These are phyloP conservation scores for Hydropsyche betteni DNA, from an alignment of 2,888 invertebrate species.

Conservation along the genomic window DNA sequence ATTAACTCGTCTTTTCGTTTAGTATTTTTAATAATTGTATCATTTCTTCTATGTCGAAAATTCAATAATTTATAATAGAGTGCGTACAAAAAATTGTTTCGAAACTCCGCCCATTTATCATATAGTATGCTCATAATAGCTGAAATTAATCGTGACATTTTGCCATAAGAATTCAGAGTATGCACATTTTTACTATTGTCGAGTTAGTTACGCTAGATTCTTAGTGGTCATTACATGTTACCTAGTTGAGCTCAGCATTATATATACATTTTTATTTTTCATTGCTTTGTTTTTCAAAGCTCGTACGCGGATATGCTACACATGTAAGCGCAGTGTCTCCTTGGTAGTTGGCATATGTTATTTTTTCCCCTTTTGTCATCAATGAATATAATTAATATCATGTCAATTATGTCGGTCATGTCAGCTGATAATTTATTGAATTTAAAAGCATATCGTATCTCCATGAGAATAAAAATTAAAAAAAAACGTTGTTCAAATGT, in stretches of 20 bases:
- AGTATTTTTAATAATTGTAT: neutral
- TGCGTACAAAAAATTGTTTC: too few species aligned
- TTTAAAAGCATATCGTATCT: neutral
- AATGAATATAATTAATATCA: conserved; percentile 8
- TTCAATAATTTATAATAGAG: neutral
- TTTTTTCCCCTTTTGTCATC: neutral
- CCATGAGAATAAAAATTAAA: neutral
- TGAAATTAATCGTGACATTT: conserved; percentile 25
- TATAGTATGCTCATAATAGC: neutral
- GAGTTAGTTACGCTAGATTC: conserved; percentile 19
- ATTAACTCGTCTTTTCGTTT: conserved; percentile 3
- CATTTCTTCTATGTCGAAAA: neutral
- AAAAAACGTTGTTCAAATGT: neutral
- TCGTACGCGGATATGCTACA: conserved; percentile 3
- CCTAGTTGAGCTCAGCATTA: neutral
- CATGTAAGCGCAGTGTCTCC: conserved; percentile 6
- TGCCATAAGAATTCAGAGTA: conserved; percentile 16
- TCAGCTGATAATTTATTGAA: neutral
- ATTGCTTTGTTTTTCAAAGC: neutral
- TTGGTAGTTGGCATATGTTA: neutral
- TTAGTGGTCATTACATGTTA: neutral
- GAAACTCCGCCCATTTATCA: neutral
- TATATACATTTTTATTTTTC: conserved; percentile 12
- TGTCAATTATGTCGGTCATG: conserved; percentile 13
- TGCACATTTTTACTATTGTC: conserved; percentile 26